A percentile compares a stretch with the other conserved stretches of the same genome.
Evolutionary conservation across 2,888 invertebrate genomes (phyloP).

Genomic region (Trisateles emortualis): DNA sequence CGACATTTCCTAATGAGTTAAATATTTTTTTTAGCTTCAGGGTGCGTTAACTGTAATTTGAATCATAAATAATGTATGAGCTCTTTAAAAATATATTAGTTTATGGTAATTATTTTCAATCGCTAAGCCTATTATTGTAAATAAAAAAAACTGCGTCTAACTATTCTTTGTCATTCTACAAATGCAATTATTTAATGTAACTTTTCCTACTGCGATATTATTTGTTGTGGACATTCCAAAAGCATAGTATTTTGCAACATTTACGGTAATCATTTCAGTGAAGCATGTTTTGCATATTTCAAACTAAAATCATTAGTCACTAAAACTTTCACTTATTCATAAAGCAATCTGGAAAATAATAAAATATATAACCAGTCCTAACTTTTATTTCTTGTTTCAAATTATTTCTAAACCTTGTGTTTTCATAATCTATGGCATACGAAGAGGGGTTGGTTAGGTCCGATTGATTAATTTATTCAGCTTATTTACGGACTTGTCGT

Average conservation of each 20-base stretch:
- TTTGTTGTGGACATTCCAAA: conserved; percentile 3
- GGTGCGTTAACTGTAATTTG: not conserved
- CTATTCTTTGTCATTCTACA: not conserved
- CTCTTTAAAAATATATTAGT: not conserved
- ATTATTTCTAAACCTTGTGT: conserved; percentile 11
- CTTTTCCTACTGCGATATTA: not conserved
- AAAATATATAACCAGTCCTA: conserved; percentile 16
- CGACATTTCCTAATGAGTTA: not conserved
- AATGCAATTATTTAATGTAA: not conserved
- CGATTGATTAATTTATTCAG: conserved; percentile 81
- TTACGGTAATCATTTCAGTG: conserved; percentile 23
- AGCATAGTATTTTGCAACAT: conserved; percentile 14
- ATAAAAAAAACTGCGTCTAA: not conserved
- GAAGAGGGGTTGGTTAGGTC: conserved; percentile 73
- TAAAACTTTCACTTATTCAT: conserved; percentile 43
- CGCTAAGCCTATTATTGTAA: not conserved
- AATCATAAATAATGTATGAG: not conserved
- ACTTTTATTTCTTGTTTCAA: conserved; percentile 9
- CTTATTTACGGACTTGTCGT: conserved; percentile 75
- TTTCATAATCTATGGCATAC: conserved; percentile 64
- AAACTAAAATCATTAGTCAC: conserved; percentile 34
- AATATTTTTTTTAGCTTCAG: not conserved
- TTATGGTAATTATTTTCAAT: not conserved
- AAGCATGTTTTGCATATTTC: conserved; percentile 33
- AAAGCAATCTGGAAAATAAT: conserved; percentile 23